Conservation (phyloP, 2,888 invertebrate genomes). For the Leptopilina myrica region DNA sequence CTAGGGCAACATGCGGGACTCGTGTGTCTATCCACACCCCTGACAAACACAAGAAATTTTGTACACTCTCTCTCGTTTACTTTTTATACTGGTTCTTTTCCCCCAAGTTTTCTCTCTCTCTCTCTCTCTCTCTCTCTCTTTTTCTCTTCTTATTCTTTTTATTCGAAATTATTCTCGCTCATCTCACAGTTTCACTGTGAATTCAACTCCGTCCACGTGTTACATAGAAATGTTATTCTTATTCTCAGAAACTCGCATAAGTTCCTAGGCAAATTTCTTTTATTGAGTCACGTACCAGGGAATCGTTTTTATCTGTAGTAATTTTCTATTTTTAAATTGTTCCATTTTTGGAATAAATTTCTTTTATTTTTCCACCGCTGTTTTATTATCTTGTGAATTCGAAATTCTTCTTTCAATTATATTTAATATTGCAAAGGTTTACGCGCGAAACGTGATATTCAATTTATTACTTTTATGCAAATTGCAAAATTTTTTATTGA, state of each 20-base stretch:
- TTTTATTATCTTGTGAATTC: too few relatives aligned
- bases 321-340: not conserved
- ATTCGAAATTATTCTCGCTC: slow-evolving; percentile 30
- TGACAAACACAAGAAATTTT: slow-evolving; percentile 38
- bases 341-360: too few relatives aligned
- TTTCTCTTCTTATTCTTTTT: slow-evolving; percentile 11
- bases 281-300: not conserved
- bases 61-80: slow-evolving; percentile 41
- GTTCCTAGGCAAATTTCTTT: not conserved
- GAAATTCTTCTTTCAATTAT: too few relatives aligned
- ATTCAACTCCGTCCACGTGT: slow-evolving; percentile 43
- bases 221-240: slow-evolving; percentile 5
- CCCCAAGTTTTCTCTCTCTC: not conserved
- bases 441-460: too few relatives aligned
- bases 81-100: not conserved
- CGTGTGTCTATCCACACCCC: slow-evolving; percentile 32
- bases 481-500: too few relatives aligned
- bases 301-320: too few relatives aligned
- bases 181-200: slow-evolving; percentile 41
- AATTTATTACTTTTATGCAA: too few relatives aligned
- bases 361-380: too few relatives aligned
- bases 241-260: not conserved
- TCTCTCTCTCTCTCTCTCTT: slow-evolving; percentile 36
- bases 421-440: too few relatives aligned
- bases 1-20: slow-evolving; percentile 62